Evolutionary conservation across 2,113 vertebrate species (phyloP).

Genomic region (Nicator chloris): DNA sequence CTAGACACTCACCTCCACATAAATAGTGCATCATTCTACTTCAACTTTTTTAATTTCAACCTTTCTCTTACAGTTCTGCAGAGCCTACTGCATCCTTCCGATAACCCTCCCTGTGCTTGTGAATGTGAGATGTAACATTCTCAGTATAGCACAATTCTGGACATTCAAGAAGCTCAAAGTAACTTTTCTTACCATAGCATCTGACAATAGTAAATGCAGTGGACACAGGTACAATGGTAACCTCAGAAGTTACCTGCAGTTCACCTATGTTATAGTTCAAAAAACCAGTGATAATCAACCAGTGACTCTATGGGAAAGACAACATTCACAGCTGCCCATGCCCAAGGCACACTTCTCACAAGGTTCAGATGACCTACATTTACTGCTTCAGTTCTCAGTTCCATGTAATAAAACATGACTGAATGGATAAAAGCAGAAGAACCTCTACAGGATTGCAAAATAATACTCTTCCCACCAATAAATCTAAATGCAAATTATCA

Average conservation of each 20-base stretch:
- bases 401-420: neutral
- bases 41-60: neutral
- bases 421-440: neutral
- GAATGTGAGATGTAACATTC: neutral
- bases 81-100: neutral
- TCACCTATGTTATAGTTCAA: neutral
- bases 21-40: neutral
- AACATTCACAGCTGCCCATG: neutral
- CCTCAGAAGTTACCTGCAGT: neutral
- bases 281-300: neutral
- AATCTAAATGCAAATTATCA: neutral
- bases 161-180: neutral
- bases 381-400: conserved; percentile 1
- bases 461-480: neutral
- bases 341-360: neutral
- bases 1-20: neutral
- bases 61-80: neutral
- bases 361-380: conserved; percentile 38
- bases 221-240: neutral
- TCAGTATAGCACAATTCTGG: neutral
- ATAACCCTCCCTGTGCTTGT: neutral
- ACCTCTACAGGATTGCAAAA: neutral
- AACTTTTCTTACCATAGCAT: neutral
- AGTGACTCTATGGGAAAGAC: neutral
- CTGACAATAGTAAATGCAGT: neutral